Evolutionary conservation across 2,113 vertebrate species (phyloP).

Genomic region (Enhydra lutris): DNA sequence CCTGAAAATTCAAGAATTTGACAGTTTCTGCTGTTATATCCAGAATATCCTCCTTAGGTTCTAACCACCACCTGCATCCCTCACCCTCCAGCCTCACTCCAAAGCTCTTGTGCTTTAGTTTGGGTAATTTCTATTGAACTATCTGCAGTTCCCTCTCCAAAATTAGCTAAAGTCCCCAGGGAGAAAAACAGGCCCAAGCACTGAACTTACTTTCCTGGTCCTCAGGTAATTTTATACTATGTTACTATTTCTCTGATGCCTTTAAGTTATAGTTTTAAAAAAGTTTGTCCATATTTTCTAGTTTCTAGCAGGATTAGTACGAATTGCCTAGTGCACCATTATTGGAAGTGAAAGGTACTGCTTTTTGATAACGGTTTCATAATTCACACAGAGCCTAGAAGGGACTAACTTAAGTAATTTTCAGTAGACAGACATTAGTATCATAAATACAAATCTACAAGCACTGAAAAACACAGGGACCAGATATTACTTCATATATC

Average conservation of each 20-base stretch:
- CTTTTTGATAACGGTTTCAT: not conserved
- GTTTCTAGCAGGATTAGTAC: not conserved
- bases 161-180: not conserved
- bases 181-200: not conserved
- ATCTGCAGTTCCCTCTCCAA: not conserved
- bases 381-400: not conserved
- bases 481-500: not conserved
- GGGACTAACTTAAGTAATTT: not conserved
- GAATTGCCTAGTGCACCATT: not conserved
- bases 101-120: not conserved
- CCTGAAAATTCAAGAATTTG: constrained; percentile 21
- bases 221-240: not conserved
- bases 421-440: not conserved
- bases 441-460: not conserved
- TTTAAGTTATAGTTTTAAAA: not conserved
- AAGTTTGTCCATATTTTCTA: not conserved
- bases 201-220: not conserved
- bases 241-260: not conserved
- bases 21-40: not conserved
- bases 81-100: not conserved
- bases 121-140: not conserved
- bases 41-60: not conserved
- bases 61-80: too few relatives aligned
- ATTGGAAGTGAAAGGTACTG: not conserved
- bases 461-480: not conserved